Evolutionary conservation across 1,140 invertebrate species (phyloP), one percentile per base, ranked within the genome.

Genomic region (Whitmania pigra): DNA sequence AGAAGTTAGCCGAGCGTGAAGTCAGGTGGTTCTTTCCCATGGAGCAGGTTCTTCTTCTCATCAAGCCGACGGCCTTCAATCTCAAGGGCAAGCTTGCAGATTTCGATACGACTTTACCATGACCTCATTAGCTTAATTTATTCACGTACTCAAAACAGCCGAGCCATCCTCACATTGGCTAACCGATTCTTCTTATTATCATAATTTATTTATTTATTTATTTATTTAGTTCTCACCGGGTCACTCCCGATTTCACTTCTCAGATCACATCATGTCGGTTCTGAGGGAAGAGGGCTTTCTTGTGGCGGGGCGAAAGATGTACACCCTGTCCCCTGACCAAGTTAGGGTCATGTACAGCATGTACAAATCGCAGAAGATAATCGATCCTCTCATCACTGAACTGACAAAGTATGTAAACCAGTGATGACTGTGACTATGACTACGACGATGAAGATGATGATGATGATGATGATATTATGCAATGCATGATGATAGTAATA

Each of bases 11-110:
- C 4, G 72, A 82, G 53, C 77, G 78, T 75, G 82, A 83, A 77
- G 27, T 82, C 11, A 74, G 81, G 6, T 80, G 75, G 73, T 83
- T 83, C 78, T 83, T 83, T 78, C 82, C 82, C 6, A 75, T 81
- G 73, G 75, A 83, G 73, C 77, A 82, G 73, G 82, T 81, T 18
- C 74, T 83, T 9, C 81, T 80, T 31, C 76, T 80, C 6, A 81
- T 83, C 66, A 82, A 82, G 76, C 80, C 82, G 69, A 78, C 79
- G 73, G 80, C 76, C 40, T 76, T 76, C 71, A 76, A 76, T 60
- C 79, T 76, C 25, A 81, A 82, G 76, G 81, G 80, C 81, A 73
- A 55, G 53, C 0, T 69, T 5, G n/a, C 53, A 13, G 1, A 63
- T 25, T 63, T 22, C 22, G 11, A 49, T 11, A 15, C 9, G 43